Evolutionary conservation across 2,113 vertebrate genomes (phyloP), one percentile per base, ranked within the genome.

Genomic region (Boleophthalmus pectinirostris): DNA sequence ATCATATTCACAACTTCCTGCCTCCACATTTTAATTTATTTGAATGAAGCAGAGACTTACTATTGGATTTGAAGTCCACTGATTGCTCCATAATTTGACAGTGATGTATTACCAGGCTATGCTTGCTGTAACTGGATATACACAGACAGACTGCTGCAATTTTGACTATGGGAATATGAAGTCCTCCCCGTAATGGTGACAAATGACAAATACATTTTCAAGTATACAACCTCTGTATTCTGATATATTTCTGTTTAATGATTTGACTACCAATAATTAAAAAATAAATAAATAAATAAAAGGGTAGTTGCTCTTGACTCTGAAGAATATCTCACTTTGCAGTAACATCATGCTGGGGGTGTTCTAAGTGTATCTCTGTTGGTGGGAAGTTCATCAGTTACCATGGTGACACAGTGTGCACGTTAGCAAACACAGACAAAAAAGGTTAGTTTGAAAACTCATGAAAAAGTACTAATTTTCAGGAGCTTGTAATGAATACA

Each of bases 41-140:
- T 12, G 61, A 64, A 38, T 43, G 33, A 64, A 29, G 25, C 24
- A 63, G 25, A 63, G 61, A 9, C 18, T 38, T 64, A 64, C 33
- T 12, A 64, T 64, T 64, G 33, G 9, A 64, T 61, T 61, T 29
- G 24, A 61, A 15, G 61, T 38, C 61, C 61, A 21, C 18, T 38
- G 61, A 64, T 64, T 64, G 61, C 61, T 38, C 33, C 20, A 5
- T 64, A 38, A 64, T 64, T 38, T n/a, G 61, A 64, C 61, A 64
- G 61, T 64, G 61, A 64, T 64, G 61, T 38, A 38, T n/a, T 38
- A 35, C 61, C 1, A 12, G 33, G 61, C 16, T 35, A 20, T 13
- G 10, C 38, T 64, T 38, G 29, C 61, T 33, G 29, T 64, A 43
- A 64, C 61, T 38, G 16, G 20, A 35, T 64, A 35, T n/a, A 12